Evolutionary conservation across 1,140 invertebrate genomes (phyloP).

Genomic region (Diploscapter pachys): DNA sequence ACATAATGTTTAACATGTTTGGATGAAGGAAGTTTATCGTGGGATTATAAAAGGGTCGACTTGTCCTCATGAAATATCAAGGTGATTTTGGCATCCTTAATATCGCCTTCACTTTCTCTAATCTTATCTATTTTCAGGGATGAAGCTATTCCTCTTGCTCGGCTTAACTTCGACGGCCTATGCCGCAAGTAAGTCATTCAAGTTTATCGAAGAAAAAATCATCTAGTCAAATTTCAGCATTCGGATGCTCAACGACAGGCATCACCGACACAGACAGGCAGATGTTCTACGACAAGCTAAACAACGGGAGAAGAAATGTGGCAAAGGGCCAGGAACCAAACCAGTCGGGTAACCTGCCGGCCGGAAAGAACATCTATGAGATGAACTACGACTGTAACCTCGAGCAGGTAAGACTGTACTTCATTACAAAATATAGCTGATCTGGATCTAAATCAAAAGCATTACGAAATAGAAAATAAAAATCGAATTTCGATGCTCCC

Average conservation of each 20-base stretch:
- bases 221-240: neutral
- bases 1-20: too few relatives aligned
- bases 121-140: too few relatives aligned
- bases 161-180: too few relatives aligned
- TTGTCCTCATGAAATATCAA: too few relatives aligned
- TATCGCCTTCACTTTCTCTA: too few relatives aligned
- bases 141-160: too few relatives aligned
- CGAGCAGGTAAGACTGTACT: neutral
- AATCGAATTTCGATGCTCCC: neutral
- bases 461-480: slow-evolving; percentile 16
- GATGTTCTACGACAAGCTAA: slow-evolving; percentile 14
- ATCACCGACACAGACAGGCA: slow-evolving; percentile 9
- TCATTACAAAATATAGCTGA: neutral
- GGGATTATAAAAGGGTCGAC: too few relatives aligned
- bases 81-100: too few relatives aligned
- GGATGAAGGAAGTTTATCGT: too few relatives aligned
- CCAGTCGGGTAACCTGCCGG: slow-evolving; percentile 9
- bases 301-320: slow-evolving; percentile 20
- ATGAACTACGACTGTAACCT: neutral
- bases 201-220: too few relatives aligned
- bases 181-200: too few relatives aligned
- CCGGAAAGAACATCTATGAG: slow-evolving; percentile 20
- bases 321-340: slow-evolving; percentile 19
- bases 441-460: neutral
- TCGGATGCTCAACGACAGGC: slow-evolving; percentile 7